Conservation (phyloP, 1,140 invertebrate species). For the Drosophila melanogaster region DNA sequence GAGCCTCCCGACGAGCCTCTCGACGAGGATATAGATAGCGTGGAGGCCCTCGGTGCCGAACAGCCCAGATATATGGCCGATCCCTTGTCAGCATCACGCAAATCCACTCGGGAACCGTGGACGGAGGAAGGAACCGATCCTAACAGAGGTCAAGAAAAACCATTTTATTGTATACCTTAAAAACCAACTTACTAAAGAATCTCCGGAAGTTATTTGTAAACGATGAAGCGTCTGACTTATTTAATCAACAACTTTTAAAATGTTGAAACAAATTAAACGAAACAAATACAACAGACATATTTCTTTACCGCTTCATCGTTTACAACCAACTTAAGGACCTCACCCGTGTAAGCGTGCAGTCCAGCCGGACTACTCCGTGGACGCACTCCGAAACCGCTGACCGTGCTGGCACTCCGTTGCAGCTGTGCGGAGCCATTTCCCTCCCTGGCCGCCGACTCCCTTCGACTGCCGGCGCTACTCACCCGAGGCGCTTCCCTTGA, state of each 20-base stretch:
- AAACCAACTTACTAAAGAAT: not conserved
- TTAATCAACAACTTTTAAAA: not conserved
- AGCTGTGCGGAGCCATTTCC: conserved; percentile 37
- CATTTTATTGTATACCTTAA: not conserved
- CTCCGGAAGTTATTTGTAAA: not conserved
- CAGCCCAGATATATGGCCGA: conserved; percentile 85
- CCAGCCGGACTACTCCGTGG: conserved; percentile 90
- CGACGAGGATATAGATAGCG: conserved; percentile 65
- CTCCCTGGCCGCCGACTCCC: conserved; percentile 34
- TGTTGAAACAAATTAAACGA: no score
- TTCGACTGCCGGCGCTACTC: conserved; percentile 62
- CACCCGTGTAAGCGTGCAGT: conserved; percentile 90
- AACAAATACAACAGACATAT: not conserved
- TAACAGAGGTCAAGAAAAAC: conserved; percentile 8
- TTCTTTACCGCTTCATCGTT: not conserved
- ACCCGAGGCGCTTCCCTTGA: conserved; percentile 42
- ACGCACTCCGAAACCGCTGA: conserved; percentile 85
- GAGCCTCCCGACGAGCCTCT: conserved; percentile 84
- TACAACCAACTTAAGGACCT: not conserved
- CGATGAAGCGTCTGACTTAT: not conserved
- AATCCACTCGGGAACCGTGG: conserved; percentile 88
- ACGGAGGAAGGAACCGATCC: conserved; percentile 88
- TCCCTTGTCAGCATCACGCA: conserved; percentile 86
- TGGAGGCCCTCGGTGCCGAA: conserved; percentile 72
- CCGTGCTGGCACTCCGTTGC: conserved; percentile 86